Evolutionary conservation across 2,888 invertebrate species (phyloP), one percentile per base, ranked within the genome.

Genomic region (Aphidius colemani): DNA sequence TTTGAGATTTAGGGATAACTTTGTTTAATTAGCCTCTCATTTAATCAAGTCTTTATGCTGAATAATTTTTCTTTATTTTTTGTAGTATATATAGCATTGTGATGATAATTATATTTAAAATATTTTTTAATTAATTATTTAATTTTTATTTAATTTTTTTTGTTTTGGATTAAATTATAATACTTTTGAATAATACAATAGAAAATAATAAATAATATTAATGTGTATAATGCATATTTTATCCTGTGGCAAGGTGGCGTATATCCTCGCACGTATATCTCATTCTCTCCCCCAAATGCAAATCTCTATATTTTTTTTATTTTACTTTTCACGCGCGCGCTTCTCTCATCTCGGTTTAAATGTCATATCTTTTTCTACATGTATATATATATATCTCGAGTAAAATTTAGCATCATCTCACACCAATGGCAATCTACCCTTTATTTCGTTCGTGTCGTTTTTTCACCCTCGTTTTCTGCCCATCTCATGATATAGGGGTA

Each of bases 311-410:
- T 76, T 30, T 30, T 30, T 30, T 30, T 30, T 5, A 0, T 30
- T 30, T 30, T 30, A 30, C 76, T 62, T 63, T 72, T 74, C 69
- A 69, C 70, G 73, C 30, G 30, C 30, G 30, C 2, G 3, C 5
- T 1, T 30, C 30, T 30, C 30, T 30, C 74, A 71, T 76, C 78
- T 75, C 73, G 72, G 75, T 75, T 78, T 59, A 77, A 77, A 79
- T 79, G 78, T 78, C 76, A 73, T 74, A 70, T 71, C 73, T 73
- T 70, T 72, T 69, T 69, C 68, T 63, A 72, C 53, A 50, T 30
- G 44, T 56, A 56, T 30, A 49, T 56, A 56, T 55, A 67, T 70
- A 71, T 63, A 65, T 66, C 70, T 66, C 67, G 30, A 30, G 30
- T 30, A 30, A 30, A 30, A 30, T 61, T 66, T 58, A 66, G 68